Evolutionary conservation across 2,888 invertebrate species (phyloP), one percentile per base, ranked within the genome.

Genomic region (Caenorhabditis imperialis): DNA sequence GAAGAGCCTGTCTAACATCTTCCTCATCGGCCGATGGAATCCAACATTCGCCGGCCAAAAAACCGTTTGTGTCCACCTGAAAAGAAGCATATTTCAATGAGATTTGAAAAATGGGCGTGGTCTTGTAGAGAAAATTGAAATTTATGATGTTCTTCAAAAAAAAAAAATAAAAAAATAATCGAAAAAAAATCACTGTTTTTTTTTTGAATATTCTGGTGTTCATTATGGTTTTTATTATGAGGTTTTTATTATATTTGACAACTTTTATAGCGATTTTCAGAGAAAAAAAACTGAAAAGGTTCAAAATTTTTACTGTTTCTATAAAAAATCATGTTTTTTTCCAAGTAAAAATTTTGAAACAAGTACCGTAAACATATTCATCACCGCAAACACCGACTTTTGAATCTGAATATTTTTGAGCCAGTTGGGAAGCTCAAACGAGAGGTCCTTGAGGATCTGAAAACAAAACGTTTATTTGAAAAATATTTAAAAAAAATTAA

Each of bases 21-120:
- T 96, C 94, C 88, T 94, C 89, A 86, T 95, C 94, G 55, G 93
- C 89, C 2, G 93, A 92, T 8, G 94, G 96, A 88, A 94, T 94
- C 97, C 94, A 99, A 89, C 97, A 97, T 90, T 99, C 98, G 6
- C 97, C 97, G 86, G 98, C 97, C 85, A 98, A 91, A 90, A 98
- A 98, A 90, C 97, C 96, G 1, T 98, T 99, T 10, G 98, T 98
- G 89, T 99, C 98, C 7, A 79, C 74, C 63, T 78, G 23, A 50
- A 73, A 63, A 25, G n/a, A n/a, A n/a, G n/a, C n/a, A n/a, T n/a
- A n/a, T n/a, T n/a, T n/a, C n/a, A n/a, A n/a, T n/a, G n/a, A n/a
- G n/a, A n/a, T n/a, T n/a, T n/a, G n/a, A n/a, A n/a, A n/a, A n/a
- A n/a, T n/a, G n/a, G n/a, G n/a, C n/a, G n/a, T n/a, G n/a, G n/a